Evolutionary conservation across 2,113 vertebrate species (phyloP), one percentile per base, ranked within the genome.

Genomic region (Dendrocopos noguchii): DNA sequence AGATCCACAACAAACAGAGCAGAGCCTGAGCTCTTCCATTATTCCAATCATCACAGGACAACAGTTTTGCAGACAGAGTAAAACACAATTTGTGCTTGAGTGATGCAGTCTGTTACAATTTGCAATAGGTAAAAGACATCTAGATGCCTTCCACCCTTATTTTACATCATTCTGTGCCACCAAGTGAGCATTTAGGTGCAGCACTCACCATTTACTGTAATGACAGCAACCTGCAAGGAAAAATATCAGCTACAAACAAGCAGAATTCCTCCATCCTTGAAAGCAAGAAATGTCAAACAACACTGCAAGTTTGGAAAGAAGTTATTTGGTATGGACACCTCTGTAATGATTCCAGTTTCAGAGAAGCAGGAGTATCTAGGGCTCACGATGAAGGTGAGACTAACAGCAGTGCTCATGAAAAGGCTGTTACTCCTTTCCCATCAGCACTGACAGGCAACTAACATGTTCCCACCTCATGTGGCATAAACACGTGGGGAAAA

Each of bases 1-100:
- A 87, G 76, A 88, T 63, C 27, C 87, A 92, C 47, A 84, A 88
- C 82, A 93, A 91, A 78, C 60, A 89, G 50, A 92, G 46, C 60
- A 89, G 50, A 92, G 46, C 46, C 39, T 87, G 34, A 96, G 76
- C 60, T 56, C 9, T 74, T 63, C 83, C 76, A 55, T 86, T 61
- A n/a, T 59, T 47, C 9, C 27, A 66, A 13, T 66, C 66, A 83
- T 75, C 67, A 68, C 21, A 36, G 70, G 76, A 46, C 88, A 84
- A n/a, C 67, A 82, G 72, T 59, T 82, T 78, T 87, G 83, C 87
- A 90, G 79, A 67, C 24, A 73, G 65, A 64, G 80, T 75, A 88
- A 74, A 94, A 72, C 52, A 88, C 2, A 7, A 72, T 75, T 73
- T 74, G 44, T 52, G 75, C 66, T 92, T 80, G 73, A 87, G 67